Evolutionary conservation across 2,797 vertebrate genomes (phyloP), one percentile per base, ranked within the genome.

Genomic region (Ceryle rudis): DNA sequence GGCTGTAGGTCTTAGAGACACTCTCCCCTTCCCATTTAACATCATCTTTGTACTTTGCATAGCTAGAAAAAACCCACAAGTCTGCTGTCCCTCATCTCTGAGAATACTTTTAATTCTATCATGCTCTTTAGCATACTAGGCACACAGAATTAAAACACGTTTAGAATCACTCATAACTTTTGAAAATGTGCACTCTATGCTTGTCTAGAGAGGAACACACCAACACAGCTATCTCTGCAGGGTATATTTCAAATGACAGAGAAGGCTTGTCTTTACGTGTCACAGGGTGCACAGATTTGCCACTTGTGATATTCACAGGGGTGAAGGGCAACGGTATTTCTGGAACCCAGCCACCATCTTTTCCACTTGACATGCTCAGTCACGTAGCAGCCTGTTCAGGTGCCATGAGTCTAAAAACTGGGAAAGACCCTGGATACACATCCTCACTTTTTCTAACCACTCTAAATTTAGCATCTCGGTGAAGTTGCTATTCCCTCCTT

Each of bases 391-490:
- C 21, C 29, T 69, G 42, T 39, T 70, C 28, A 49, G 21, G 19
- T 91, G 31, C 39, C 33, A 51, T 46, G 20, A 90, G 33, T 26
- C 3, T 49, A 23, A 83, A 90, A 74, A 69, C 49, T 22, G 90
- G 49, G 20, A 23, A 91, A 89, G 81, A 84, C 9, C 35, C 41
- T 4, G 4, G 58, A 77, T 14, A 70, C 33, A 47, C 25, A 90
- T 31, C n/a, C 44, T 51, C 21, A 5, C 61, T 89, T 80, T 84
- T 75, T 47, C 67, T 75, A 94, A 81, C 46, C 3, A 5, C 29
- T 90, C 90, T 79, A 66, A 96, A 88, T 82, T 85, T 66, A 95
- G 58, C 15, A 49, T 47, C 73, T 85, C 57, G 16, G 44, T 44
- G 47, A 91, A 86, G 65, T 7, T 2, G 12, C 62, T 64, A 33